A percentile compares a stretch with the other conserved stretches of the same genome.
These are phyloP conservation scores for Tenodera sinensis DNA, from an alignment of 2,888 invertebrate genomes.

Conservation along the genomic window DNA sequence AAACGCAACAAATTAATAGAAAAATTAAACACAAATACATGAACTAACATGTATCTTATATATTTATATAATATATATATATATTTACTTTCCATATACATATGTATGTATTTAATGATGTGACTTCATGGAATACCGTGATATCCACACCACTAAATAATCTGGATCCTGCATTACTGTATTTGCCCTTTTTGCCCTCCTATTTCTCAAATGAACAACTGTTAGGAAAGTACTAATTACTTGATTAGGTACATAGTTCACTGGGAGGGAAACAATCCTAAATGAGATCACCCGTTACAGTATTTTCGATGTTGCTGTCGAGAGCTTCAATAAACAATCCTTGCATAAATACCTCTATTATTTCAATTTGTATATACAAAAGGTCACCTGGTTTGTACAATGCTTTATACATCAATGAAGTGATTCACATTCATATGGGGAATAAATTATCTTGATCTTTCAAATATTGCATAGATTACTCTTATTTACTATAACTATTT, in stretches of 20 bases:
- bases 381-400: not conserved
- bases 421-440: not conserved
- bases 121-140: not conserved
- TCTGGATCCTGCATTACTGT: not conserved
- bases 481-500: not conserved
- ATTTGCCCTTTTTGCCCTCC: not conserved
- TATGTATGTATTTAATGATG: not conserved
- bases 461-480: not conserved
- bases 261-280: not conserved
- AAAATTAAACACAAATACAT: not conserved
- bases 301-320: not conserved
- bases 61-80: not conserved
- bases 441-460: not conserved
- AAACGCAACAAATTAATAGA: not conserved
- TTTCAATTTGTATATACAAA: not conserved
- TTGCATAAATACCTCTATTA: not conserved
- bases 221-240: not conserved
- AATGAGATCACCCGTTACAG: constrained; percentile 10
- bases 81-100: not conserved
- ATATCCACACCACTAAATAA: not conserved
- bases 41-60: not conserved
- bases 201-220: not conserved
- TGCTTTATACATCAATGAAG: not conserved
- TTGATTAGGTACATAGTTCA: not conserved
- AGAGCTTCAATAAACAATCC: not conserved